Conservation (phyloP, 2,113 vertebrate species). For the Scomber japonicus region DNA sequence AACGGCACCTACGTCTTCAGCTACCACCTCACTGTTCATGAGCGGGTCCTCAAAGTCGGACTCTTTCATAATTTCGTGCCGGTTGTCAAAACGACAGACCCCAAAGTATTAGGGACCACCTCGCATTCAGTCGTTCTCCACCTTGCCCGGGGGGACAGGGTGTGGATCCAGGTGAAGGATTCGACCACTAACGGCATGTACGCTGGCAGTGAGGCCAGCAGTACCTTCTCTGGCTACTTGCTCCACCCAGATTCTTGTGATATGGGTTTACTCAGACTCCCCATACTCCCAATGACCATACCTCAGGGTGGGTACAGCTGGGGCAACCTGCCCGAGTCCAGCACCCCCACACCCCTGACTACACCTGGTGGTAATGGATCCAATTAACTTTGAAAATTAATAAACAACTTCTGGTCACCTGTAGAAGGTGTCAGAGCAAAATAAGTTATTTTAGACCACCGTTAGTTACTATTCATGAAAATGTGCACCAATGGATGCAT, state of each 20-base stretch:
- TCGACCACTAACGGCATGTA: slow-evolving; percentile 70
- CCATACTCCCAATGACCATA: fast-evolving
- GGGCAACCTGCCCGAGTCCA: background rate
- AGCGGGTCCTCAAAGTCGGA: slow-evolving; percentile 69
- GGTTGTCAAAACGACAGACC: slow-evolving; percentile 68
- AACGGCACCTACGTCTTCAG: slow-evolving; percentile 82
- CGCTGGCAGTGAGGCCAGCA: slow-evolving; percentile 61
- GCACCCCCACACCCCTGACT: background rate
- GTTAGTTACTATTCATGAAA: background rate
- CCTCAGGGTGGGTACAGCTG: background rate
- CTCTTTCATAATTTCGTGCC: slow-evolving; percentile 75
- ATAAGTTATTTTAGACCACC: slow-evolving; percentile 1
- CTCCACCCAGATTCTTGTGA: slow-evolving; percentile 80
- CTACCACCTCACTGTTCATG: slow-evolving; percentile 66
- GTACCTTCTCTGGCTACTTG: slow-evolving; percentile 81
- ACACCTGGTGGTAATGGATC: background rate
- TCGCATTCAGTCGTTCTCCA: slow-evolving; percentile 78
- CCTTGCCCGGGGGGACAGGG: slow-evolving; percentile 64
- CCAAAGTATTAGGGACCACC: slow-evolving; percentile 43
- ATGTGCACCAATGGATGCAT: background rate
- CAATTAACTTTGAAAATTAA: background rate
- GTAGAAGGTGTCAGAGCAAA: background rate
- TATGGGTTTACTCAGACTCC: background rate
- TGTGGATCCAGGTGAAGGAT: slow-evolving; percentile 81
- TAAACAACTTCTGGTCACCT: background rate